Percentiles rank a stretch among this genome's conserved stretches.
Conservation (phyloP, 2,797 vertebrate species). For the Bradypus variegatus region DNA sequence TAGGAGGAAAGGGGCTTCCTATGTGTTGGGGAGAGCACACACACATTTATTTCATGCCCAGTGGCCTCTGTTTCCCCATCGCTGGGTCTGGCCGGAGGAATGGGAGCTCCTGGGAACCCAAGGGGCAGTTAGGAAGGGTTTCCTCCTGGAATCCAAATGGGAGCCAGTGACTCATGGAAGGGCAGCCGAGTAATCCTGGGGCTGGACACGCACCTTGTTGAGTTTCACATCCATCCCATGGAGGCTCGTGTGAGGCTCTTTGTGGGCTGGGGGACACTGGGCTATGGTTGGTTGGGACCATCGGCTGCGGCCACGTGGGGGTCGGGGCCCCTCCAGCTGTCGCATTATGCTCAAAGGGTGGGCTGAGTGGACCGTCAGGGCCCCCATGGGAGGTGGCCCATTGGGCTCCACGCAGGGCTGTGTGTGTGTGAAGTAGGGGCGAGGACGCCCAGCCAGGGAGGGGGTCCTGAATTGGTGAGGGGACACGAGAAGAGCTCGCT, state of each 20-base stretch:
- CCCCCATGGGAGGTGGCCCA: background rate
- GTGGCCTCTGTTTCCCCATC: background rate
- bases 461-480: background rate
- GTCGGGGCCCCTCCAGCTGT: background rate
- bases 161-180: constrained; percentile 18
- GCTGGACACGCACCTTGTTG: constrained; percentile 36
- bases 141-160: background rate
- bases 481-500: background rate
- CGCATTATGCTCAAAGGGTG: background rate
- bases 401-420: no score
- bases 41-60: background rate
- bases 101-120: background rate
- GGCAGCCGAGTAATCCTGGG: constrained; percentile 49
- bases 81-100: background rate
- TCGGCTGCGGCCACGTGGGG: background rate
- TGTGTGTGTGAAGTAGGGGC: background rate
- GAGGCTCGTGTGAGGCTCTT: constrained; percentile 26
- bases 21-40: no score
- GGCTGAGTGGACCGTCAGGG: background rate
- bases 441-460: background rate
- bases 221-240: background rate
- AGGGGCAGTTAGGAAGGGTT: background rate
- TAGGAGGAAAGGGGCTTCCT: background rate
- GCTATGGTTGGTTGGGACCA: constrained; percentile 4
- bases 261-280: constrained; percentile 22